Base-by-base conservation (phyloP, 2,888 invertebrate genomes). In the Arge pagana region DNA sequence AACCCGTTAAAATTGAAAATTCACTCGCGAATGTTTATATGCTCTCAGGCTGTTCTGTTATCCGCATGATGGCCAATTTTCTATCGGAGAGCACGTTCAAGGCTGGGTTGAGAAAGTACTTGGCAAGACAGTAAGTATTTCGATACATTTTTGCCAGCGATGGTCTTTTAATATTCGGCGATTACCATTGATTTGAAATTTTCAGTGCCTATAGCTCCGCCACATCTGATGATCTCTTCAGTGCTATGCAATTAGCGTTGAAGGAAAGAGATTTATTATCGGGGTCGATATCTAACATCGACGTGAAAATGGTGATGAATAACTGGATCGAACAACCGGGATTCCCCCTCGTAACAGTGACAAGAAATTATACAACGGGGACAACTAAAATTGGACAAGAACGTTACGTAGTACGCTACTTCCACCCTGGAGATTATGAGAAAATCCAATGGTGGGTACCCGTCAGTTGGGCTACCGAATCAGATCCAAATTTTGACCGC, bases 391-490 rank as follows among this genome's bases (percentile, higher is more conserved):
- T 45, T 21, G 13, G 13, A 5, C 45, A 45, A 23, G 45, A 33
- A 33, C 31, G 45, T 30, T 3, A 19, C 54, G 53, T 19, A 28
- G n/a, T 61, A 1, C 56, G 55, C 18, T 54, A 60, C 2, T 0
- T 31, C 2, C 49, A 56, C 3, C 10, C 30, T 2, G 8, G n/a
- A 2, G 10, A 37, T 1, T n/a, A 5, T 1, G 16, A 49, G 3
- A 7, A 40, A 72, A 57, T 70, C 71, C 73, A 72, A 3, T 90
- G 92, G 92, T 59, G 54, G 52, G 83, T 92, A 33, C 92, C 92
- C 0, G 79, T 93, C 0, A 88, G 88, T 0, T 88, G 84, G 68
- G 85, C 88, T 0, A 83, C 84, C 0, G 80, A 82, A 11, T 71
- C 70, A 1, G 65, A 78, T 53, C 40, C 62, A 1, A 64, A 82